Conservation (phyloP, 2,113 vertebrate species). For the Tenrec ecaudatus region DNA sequence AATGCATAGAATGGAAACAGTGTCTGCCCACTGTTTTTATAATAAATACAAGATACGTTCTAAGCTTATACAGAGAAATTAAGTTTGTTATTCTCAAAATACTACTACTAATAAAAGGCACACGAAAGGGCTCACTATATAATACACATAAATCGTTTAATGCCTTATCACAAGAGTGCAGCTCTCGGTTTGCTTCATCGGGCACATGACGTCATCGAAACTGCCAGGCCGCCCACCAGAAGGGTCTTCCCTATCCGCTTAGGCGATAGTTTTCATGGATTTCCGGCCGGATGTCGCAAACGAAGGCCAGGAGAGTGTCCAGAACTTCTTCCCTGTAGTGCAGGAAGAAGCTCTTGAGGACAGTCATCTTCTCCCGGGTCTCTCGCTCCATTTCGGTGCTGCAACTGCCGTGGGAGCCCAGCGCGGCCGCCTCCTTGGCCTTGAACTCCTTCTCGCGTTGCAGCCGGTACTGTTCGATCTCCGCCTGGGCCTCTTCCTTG, state of each 20-base stretch:
- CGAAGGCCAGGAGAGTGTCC: not conserved
- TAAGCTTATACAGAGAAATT: not conserved
- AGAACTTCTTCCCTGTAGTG: not conserved
- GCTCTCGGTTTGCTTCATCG: not conserved
- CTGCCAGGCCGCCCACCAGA: not conserved
- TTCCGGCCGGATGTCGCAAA: not conserved
- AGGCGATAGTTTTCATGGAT: not conserved
- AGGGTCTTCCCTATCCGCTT: not conserved
- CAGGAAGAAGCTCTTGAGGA: not conserved
- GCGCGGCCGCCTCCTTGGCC: not conserved
- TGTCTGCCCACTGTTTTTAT: not conserved
- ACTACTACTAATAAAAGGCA: not conserved
- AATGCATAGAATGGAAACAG: not conserved
- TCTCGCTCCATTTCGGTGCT: not conserved
- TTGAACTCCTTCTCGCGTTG: not conserved
- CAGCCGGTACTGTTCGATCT: not conserved
- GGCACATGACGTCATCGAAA: not conserved
- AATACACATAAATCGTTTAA: not conserved
- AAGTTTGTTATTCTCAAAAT: not conserved
- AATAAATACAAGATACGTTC: not conserved
- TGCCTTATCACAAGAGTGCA: not conserved
- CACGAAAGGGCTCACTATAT: not conserved
- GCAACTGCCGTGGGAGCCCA: not conserved
- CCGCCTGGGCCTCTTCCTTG: not conserved
- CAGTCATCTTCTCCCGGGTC: not conserved